Evolutionary conservation across 2,113 vertebrate genomes (phyloP).

Genomic region (Thryonomys swinderianus): DNA sequence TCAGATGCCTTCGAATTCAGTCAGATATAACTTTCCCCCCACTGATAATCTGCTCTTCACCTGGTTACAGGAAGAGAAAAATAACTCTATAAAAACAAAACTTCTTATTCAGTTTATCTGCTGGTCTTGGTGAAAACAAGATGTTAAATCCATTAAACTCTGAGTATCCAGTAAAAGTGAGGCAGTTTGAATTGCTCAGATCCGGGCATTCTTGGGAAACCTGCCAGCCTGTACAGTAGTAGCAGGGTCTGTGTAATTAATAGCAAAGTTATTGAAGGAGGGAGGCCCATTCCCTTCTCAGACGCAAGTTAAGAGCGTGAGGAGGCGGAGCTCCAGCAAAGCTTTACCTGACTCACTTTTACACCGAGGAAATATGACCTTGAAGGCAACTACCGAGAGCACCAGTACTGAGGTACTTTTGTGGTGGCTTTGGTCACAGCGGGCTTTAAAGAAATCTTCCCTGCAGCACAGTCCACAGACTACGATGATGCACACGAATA

Average conservation of each 20-base stretch:
- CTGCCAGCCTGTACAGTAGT: conserved; percentile 56
- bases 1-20: conserved; percentile 40
- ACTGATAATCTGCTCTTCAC: conserved; percentile 59
- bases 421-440: not conserved
- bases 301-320: conserved; percentile 37
- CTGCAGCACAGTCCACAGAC: not conserved
- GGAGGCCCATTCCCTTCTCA: conserved; percentile 43
- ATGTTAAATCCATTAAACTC: conserved; percentile 77
- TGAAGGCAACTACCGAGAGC: not conserved
- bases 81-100: conserved; percentile 65
- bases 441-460: not conserved
- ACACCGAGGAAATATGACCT: conserved; percentile 16
- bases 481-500: not conserved
- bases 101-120: conserved; percentile 73
- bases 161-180: conserved; percentile 60
- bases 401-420: not conserved
- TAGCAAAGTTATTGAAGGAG: conserved; percentile 52
- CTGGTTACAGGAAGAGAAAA: conserved; percentile 60
- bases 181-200: conserved; percentile 39
- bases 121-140: conserved; percentile 71
- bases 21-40: not conserved
- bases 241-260: conserved; percentile 67
- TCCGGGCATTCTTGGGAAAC: conserved; percentile 67
- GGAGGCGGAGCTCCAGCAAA: not conserved
- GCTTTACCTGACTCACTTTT: conserved; percentile 24